Conservation (phyloP, 2,113 vertebrate genomes). For the Labrus mixtus region DNA sequence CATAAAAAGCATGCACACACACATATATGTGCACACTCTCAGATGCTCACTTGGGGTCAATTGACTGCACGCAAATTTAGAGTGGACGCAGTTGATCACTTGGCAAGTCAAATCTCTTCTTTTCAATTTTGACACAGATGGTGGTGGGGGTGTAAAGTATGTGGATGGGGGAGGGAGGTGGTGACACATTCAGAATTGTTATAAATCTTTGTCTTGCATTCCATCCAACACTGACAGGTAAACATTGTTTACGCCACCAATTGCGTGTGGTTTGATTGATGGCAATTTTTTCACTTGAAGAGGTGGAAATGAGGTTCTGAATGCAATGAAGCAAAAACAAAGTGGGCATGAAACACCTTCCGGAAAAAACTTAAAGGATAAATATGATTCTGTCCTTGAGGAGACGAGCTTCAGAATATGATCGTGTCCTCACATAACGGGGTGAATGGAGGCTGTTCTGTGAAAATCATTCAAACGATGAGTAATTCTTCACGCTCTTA, state of each 20-base stretch:
- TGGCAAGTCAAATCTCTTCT: conserved; percentile 35
- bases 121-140: conserved; percentile 58
- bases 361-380: conserved; percentile 66
- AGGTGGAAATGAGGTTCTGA: conserved; percentile 60
- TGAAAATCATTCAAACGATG: conserved; percentile 38
- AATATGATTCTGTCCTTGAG: conserved; percentile 71
- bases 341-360: conserved; percentile 48
- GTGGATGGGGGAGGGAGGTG: conserved; percentile 55
- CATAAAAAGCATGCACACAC: conserved; percentile 29
- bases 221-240: conserved; percentile 51
- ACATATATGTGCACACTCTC: conserved; percentile 13
- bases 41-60: conserved; percentile 29
- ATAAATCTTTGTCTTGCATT: conserved; percentile 65
- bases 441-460: conserved; percentile 40
- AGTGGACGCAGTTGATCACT: conserved; percentile 53
- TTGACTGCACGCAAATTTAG: conserved; percentile 53
- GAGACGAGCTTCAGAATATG: neutral
- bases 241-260: conserved; percentile 61
- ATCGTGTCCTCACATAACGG: conserved; percentile 38
- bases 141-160: conserved; percentile 53
- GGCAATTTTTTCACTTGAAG: conserved; percentile 60
- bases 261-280: conserved; percentile 63
- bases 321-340: conserved; percentile 47
- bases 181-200: conserved; percentile 61
- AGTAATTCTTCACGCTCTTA: conserved; percentile 50